Evolutionary conservation across 2,888 invertebrate genomes (phyloP).

Genomic region (Brenthis hecate): DNA sequence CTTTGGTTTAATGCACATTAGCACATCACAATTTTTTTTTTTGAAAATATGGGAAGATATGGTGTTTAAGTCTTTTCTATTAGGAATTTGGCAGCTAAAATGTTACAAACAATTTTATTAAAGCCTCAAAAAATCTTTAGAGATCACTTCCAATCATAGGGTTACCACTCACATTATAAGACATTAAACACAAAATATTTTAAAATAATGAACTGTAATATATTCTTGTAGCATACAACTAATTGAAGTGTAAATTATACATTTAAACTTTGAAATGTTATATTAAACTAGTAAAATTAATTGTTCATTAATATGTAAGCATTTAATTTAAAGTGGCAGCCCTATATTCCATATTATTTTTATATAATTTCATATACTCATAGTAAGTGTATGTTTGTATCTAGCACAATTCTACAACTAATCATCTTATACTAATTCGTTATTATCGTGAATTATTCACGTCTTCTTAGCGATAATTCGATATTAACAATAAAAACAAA

Average conservation of each 20-base stretch:
- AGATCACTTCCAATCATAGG: conserved; percentile 29
- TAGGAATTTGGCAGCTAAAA: conserved; percentile 37
- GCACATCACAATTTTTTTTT: conserved; percentile 29
- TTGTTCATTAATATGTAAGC: neutral
- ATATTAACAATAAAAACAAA: conserved; percentile 6
- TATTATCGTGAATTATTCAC: conserved; percentile 13
- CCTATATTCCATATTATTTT: conserved; percentile 12
- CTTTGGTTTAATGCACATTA: conserved; percentile 37
- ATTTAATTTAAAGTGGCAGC: conserved; percentile 9
- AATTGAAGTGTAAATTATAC: neutral
- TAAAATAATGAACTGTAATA: neutral
- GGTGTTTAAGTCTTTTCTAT: conserved; percentile 33
- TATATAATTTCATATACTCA: neutral
- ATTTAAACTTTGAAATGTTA: neutral
- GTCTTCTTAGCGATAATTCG: conserved; percentile 2
- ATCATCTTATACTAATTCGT: conserved; percentile 20
- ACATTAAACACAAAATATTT: too few species aligned
- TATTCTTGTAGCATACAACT: neutral
- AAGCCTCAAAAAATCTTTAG: conserved; percentile 32
- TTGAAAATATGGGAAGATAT: conserved; percentile 35
- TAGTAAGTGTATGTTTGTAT: neutral
- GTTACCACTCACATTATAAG: conserved; percentile 6
- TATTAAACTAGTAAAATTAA: neutral
- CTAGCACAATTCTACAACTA: conserved; percentile 9
- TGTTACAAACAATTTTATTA: conserved; percentile 18